Evolutionary conservation across 2,888 invertebrate genomes (phyloP).

Genomic region (Cremastinae sp.): DNA sequence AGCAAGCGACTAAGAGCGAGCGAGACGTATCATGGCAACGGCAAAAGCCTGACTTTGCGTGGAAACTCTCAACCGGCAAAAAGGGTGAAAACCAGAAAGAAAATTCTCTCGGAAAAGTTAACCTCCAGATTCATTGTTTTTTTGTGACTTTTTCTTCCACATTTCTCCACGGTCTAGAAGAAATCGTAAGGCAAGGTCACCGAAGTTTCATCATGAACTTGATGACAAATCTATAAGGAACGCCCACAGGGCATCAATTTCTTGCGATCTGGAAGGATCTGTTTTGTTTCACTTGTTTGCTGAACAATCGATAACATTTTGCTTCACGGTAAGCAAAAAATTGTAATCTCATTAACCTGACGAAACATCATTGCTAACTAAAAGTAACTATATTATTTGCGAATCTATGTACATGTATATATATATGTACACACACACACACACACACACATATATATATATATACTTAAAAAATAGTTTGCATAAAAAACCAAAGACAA

Average conservation of each 20-base stretch:
- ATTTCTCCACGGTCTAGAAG: slow-evolving; percentile 11
- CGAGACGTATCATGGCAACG: slow-evolving; percentile 33
- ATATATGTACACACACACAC: too few relatives aligned
- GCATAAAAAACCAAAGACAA: too few relatives aligned
- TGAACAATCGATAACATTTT: not conserved
- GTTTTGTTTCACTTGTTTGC: not conserved
- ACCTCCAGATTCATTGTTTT: slow-evolving; percentile 38
- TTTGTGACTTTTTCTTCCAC: slow-evolving; percentile 31
- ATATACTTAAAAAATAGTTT: too few relatives aligned
- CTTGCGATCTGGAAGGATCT: not conserved
- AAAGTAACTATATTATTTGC: too few relatives aligned
- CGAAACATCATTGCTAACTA: too few relatives aligned
- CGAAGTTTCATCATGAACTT: slow-evolving; percentile 57
- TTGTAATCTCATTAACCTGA: too few relatives aligned
- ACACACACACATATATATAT: too few relatives aligned
- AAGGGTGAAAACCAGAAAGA: slow-evolving; percentile 5
- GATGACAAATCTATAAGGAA: slow-evolving; percentile 65
- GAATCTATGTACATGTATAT: too few relatives aligned
- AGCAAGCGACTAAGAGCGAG: slow-evolving; percentile 39
- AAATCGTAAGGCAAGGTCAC: slow-evolving; percentile 55
- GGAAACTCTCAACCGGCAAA: slow-evolving; percentile 24
- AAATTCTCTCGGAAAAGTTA: slow-evolving; percentile 32
- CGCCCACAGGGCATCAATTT: slow-evolving; percentile 2
- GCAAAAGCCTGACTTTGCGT: slow-evolving; percentile 23
- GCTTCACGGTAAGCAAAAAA: not conserved